A percentile compares a stretch with the other conserved stretches of the same genome.
Evolutionary conservation across 2,888 invertebrate genomes (phyloP).

Genomic region (Aphodius granarius): DNA sequence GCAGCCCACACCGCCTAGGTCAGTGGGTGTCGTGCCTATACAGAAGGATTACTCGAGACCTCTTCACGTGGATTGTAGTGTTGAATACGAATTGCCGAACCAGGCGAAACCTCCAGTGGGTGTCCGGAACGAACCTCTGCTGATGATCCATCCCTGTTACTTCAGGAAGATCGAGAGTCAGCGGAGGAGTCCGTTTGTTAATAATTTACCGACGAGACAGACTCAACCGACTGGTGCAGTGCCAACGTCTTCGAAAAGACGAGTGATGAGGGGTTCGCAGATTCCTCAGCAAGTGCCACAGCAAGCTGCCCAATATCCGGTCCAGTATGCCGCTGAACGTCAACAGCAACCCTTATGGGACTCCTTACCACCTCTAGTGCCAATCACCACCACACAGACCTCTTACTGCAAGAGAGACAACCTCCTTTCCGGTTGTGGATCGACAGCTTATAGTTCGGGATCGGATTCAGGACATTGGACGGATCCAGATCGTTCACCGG

Average conservation of each 20-base stretch:
- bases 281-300: slow-evolving; percentile 47
- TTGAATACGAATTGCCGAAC: slow-evolving; percentile 88
- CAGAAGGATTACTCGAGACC: slow-evolving; percentile 84
- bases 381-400: slow-evolving; percentile 47
- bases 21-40: slow-evolving; percentile 48
- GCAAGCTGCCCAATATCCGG: slow-evolving; percentile 47
- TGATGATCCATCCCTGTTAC: slow-evolving; percentile 90
- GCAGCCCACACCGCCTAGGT: slow-evolving; percentile 10
- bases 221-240: slow-evolving; percentile 23
- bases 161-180: slow-evolving; percentile 85
- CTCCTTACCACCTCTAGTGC: slow-evolving; percentile 49
- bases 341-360: slow-evolving; percentile 45
- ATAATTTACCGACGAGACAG: slow-evolving; percentile 67
- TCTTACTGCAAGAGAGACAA: slow-evolving; percentile 53
- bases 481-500: slow-evolving; percentile 50
- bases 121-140: slow-evolving; percentile 78
- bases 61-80: slow-evolving; percentile 88
- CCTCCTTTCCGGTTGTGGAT: slow-evolving; percentile 53
- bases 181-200: slow-evolving; percentile 79
- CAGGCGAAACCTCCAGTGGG: slow-evolving; percentile 86
- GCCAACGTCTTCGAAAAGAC: slow-evolving; percentile 41
- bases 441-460: slow-evolving; percentile 42
- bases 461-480: slow-evolving; percentile 51
- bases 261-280: slow-evolving; percentile 50
- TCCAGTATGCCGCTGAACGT: slow-evolving; percentile 38